phyloP scores from a whole-genome alignment of 1,140 invertebrate species.

The Apis dorsata region DNA sequence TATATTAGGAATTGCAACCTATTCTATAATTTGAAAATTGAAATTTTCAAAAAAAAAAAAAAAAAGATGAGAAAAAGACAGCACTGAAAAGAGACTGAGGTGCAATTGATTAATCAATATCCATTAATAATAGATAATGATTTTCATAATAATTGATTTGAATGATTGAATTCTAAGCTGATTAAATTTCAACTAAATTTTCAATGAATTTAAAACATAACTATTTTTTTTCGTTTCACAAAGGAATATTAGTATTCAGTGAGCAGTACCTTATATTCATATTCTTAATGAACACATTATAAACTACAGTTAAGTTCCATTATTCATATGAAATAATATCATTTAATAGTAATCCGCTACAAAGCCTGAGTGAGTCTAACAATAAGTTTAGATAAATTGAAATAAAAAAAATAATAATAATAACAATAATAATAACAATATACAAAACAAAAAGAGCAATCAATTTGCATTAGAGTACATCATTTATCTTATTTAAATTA shows the following conservation, averaged over 20 bases:
- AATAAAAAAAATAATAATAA: no score
- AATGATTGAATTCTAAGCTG: no score
- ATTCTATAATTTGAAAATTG: conserved; percentile 1
- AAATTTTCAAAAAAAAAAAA: background rate
- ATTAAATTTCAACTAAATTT: background rate
- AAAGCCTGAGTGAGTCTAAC: conserved; percentile 4
- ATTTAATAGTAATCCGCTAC: background rate
- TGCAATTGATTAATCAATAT: conserved; percentile 7
- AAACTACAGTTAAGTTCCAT: background rate
- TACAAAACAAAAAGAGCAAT: conserved; percentile 4
- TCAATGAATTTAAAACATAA: background rate
- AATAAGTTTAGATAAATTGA: background rate
- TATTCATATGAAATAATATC: background rate
- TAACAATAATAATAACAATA: background rate
- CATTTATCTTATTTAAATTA: conserved; percentile 48
- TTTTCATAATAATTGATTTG: background rate
- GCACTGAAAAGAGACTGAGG: background rate
- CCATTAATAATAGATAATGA: background rate
- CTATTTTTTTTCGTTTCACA: background rate
- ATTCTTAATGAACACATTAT: background rate
- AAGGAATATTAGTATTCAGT: background rate
- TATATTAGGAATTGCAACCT: conserved; percentile 31
- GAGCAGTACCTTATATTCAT: conserved; percentile 16
- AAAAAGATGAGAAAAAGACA: no score
- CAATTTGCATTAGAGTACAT: conserved; percentile 1